Evolutionary conservation across 2,888 invertebrate species (phyloP).

Genomic region (Tyria jacobaeae): DNA sequence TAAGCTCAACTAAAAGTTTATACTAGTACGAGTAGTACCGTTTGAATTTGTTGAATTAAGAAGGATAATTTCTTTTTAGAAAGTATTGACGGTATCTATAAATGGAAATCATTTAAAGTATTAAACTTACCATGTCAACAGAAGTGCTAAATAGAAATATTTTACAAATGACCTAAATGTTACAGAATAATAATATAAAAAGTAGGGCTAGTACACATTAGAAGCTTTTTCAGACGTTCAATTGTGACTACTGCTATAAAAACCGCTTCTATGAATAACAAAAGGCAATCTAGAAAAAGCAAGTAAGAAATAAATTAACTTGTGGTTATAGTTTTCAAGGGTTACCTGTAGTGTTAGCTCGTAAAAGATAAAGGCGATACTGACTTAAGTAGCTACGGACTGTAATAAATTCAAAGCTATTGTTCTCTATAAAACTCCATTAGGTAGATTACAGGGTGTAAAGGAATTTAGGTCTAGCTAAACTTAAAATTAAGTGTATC

Average conservation of each 20-base stretch:
- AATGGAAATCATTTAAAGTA: no score
- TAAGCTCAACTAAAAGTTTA: no score
- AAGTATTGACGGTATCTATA: no score
- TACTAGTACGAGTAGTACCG: not conserved
- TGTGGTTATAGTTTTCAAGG: slow-evolving; percentile 38
- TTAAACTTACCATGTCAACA: no score
- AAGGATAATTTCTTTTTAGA: no score
- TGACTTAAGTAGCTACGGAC: slow-evolving; percentile 21
- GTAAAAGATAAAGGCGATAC: slow-evolving; percentile 31
- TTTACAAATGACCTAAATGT: no score
- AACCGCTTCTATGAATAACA: slow-evolving; percentile 6
- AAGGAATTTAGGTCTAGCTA: not conserved
- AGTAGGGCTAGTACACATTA: not conserved
- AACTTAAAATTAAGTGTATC: slow-evolving; percentile 1
- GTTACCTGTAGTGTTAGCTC: slow-evolving; percentile 26
- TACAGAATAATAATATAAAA: not conserved
- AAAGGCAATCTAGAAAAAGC: slow-evolving; percentile 9
- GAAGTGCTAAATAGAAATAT: not conserved
- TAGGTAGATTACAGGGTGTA: slow-evolving; percentile 3
- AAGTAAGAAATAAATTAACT: slow-evolving; percentile 24
- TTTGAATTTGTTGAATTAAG: no score
- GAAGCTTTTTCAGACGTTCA: not conserved
- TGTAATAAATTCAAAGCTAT: slow-evolving; percentile 31
- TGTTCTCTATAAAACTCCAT: slow-evolving; percentile 10
- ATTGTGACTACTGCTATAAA: not conserved